Evolutionary conservation across 2,888 invertebrate species (phyloP), one percentile per base, ranked within the genome.

Genomic region (Eilema depressum): DNA sequence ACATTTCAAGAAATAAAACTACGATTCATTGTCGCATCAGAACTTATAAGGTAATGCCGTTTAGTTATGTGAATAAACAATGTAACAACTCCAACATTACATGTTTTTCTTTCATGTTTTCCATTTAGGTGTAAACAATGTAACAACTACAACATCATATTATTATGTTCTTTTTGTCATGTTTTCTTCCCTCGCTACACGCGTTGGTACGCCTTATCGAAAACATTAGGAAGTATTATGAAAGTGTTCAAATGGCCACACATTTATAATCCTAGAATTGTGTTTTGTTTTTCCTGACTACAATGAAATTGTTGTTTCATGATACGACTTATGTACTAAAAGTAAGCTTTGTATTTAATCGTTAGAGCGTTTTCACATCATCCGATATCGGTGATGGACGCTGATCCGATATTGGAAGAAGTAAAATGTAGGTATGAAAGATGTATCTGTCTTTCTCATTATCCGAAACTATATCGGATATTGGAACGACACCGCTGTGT

Each of bases 241-340:
- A 47, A 41, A 41, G 10, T 53, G 20, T n/a, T 53, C 53, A 10
- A 53, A 53, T 53, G n/a, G n/a, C 8, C 53, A 53, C 53, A 53
- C 53, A 53, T 53, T 53, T n/a, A 7, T 53, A n/a, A 53, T 53
- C 53, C 53, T 53, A n/a, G n/a, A 53, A 53, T n/a, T 53, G 53
- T 53, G 7, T n/a, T n/a, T n/a, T 8, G n/a, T 53, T 53, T 53
- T 53, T 20, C 8, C 53, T 53, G n/a, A 7, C 5, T 20, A 7
- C 0, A 17, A 17, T 53, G 8, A 53, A n/a, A 53, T n/a, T 47
- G 7, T 47, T 20, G 20, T 5, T 41, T 14, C 4, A 41, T 41
- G 3, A 3, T 17, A 3, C 14, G 5, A 41, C 5, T 7, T 5
- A 7, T 47, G 2, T 20, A 20, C 12, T 20, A 20, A 20, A 47